Evolutionary conservation across 2,113 vertebrate genomes (phyloP), one percentile per base, ranked within the genome.

Genomic region (Eulemur rufifrons): DNA sequence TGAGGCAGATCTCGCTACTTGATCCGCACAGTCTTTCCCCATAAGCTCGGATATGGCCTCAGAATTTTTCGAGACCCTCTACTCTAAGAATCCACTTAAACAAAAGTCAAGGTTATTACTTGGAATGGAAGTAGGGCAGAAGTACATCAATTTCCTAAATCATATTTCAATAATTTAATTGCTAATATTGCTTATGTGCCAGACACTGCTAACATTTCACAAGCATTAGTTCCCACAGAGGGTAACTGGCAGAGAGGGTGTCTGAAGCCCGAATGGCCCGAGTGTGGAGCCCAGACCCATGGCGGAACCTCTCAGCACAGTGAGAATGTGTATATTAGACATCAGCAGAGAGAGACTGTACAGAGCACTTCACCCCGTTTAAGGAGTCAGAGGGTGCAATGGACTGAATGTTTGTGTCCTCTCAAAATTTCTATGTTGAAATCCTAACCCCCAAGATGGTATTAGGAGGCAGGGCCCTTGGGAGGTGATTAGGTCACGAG

Each of bases 21-120:
- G 27, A 82, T 85, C 23, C 52, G 59, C 13, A 66, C 5, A 59
- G 25, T 74, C 17, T 93, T 93, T 47, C 20, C 52, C 37, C 21
- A 63, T 50, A 85, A 54, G 20, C 37, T 15, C 76, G 52, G 10
- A 42, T 32, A 64, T 23, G 54, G 8, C 45, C 74, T 93, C 13
- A 82, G 50, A 95, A 78, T 59, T 86, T 85, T 81, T 85, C 47
- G 86, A 68, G 59, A 86, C 7, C 39, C 50, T 83, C 61, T n/a
- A 64, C n/a, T 86, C 27, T 15, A 74, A 86, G 52, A 6, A 76
- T 27, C 12, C 7, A 68, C 15, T n/a, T 14, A 17, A 56, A 87
- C 13, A 25, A 86, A 76, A 86, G 59, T 6, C 34, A 29, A 39
- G 47, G 29, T 21, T 68, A n/a, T 47, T 82, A 86, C n/a, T 61